Evolutionary conservation across 2,113 vertebrate species (phyloP).

Genomic region (Rattus rattus): DNA sequence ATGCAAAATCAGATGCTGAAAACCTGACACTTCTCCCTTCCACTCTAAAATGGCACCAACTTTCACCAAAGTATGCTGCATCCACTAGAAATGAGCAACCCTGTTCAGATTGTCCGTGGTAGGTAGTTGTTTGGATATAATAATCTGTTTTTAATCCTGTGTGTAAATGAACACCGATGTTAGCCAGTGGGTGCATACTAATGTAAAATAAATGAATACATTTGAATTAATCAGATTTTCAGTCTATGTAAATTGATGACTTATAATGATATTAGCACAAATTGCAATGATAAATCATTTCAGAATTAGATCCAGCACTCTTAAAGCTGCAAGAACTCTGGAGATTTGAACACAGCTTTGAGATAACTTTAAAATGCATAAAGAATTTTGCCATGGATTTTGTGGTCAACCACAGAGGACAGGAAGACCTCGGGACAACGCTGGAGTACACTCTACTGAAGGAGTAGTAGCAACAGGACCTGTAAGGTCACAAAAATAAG

Average conservation of each 20-base stretch:
- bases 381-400: not conserved
- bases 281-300: conserved; percentile 72
- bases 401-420: not conserved
- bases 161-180: conserved; percentile 75
- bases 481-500: conserved; percentile 4
- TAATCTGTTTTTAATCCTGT: conserved; percentile 78
- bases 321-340: conserved; percentile 56
- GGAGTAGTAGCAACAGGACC: not conserved
- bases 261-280: conserved; percentile 81
- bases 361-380: conserved; percentile 63
- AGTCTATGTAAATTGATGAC: conserved; percentile 77
- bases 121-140: conserved; percentile 60
- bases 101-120: not conserved
- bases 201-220: conserved; percentile 82
- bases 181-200: conserved; percentile 72
- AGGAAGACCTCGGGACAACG: not conserved
- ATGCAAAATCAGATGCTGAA: not conserved
- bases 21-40: not conserved
- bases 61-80: not conserved
- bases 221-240: conserved; percentile 80
- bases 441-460: not conserved
- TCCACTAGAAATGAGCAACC: conserved; percentile 1
- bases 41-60: not conserved
- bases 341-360: conserved; percentile 59
- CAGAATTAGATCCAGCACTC: conserved; percentile 69